Evolutionary conservation across 2,797 vertebrate genomes (phyloP), one percentile per base, ranked within the genome.

Genomic region (Tokudaia tokunoshimensis): DNA sequence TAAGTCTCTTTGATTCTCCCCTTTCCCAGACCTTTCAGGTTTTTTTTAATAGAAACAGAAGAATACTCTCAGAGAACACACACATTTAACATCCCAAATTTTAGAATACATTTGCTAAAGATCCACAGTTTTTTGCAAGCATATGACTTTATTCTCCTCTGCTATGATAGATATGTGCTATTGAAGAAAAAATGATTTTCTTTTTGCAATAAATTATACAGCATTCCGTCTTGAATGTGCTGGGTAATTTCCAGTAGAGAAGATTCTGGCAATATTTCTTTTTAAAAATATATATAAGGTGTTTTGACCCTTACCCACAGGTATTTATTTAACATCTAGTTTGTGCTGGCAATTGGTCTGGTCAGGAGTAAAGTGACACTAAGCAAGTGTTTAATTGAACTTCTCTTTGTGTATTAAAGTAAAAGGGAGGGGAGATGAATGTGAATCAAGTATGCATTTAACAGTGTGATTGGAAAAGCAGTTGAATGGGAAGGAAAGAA

Each of bases 11-110:
- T 94, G 34, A 75, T 55, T 81, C 7, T 76, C 72, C 37, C 84
- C 26, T 88, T 67, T 89, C 9, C 47, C 8, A 55, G 29, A 78
- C 4, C 24, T 29, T 80, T 97, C 96, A 94, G 89, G 92, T 83
- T 75, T 91, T 96, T 97, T 96, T 96, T 94, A 93, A 94, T 7
- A 1, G 61, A 97, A 97, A 96, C 93, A 97, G 94, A 96, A 97
- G 97, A 94, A 97, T 86, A 78, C 47, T 4, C 2, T 96, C 96
- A 92, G 88, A 94, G 44, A 82, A 92, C 78, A 92, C 34, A 52
- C 65, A 94, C 79, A 91, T 6, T 94, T 83, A 37, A 96, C 94
- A 96, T 96, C 80, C 93, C 96, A 94, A 94, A 94, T 95, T 94
- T 92, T 85, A 80, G 80, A 91, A 63, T 55, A 44, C 37, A 91